phyloP scores from a whole-genome alignment of 2,888 invertebrate genomes.

The Nomada fabriciana region DNA sequence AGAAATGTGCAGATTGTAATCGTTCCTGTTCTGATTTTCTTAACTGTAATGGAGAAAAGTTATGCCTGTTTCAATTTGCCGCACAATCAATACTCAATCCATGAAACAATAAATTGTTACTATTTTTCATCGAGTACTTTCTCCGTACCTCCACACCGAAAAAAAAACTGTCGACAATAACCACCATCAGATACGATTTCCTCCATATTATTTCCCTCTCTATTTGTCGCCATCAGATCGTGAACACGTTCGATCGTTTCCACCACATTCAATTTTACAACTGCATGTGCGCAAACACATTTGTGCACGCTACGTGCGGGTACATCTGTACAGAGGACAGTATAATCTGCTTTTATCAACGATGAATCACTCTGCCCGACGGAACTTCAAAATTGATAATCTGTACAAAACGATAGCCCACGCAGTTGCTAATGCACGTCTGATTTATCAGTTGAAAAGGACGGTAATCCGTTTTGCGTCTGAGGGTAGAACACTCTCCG shows the following conservation, averaged over 20 bases:
- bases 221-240: not conserved
- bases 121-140: too few relatives aligned
- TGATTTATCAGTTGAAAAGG: constrained; percentile 13
- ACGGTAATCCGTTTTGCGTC: constrained; percentile 17
- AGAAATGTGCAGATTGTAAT: too few relatives aligned
- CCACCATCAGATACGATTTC: too few relatives aligned
- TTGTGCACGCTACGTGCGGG: not conserved
- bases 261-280: not conserved
- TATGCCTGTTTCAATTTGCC: too few relatives aligned
- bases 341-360: not conserved
- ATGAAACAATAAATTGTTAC: too few relatives aligned
- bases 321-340: not conserved
- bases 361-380: not conserved
- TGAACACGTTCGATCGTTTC: not conserved
- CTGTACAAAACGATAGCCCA: constrained; percentile 18
- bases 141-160: too few relatives aligned
- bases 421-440: not conserved
- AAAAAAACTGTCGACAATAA: too few relatives aligned
- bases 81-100: too few relatives aligned
- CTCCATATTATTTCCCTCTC: not conserved
- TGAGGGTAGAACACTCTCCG: constrained; percentile 9
- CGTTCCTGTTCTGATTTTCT: too few relatives aligned
- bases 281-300: not conserved
- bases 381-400: not conserved
- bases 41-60: too few relatives aligned